Evolutionary conservation across 2,113 vertebrate species (phyloP).

Genomic region (Cygnus buccinator): DNA sequence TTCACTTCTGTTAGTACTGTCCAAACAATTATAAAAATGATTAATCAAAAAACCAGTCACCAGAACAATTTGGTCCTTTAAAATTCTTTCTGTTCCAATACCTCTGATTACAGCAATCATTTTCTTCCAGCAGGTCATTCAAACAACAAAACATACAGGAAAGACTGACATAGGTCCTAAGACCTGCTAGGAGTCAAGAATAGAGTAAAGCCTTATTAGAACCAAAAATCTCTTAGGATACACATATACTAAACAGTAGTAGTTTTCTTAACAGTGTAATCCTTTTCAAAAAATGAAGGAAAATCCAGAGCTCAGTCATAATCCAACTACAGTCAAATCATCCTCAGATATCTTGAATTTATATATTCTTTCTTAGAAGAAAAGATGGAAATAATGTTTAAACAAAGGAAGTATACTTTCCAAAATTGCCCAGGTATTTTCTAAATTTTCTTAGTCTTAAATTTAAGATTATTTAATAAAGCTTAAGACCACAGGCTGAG

Average conservation of each 20-base stretch:
- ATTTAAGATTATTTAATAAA: background rate
- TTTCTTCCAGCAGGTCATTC: conserved; percentile 9
- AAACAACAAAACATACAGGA: background rate
- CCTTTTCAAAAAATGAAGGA: background rate
- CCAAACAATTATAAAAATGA: conserved; percentile 64
- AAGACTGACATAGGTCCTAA: background rate
- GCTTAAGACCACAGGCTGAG: background rate
- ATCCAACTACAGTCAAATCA: background rate
- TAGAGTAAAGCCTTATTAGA: background rate
- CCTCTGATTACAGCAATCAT: conserved; percentile 21
- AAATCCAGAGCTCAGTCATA: background rate
- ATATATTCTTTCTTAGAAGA: background rate
- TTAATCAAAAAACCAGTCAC: conserved; percentile 63
- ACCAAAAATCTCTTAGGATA: background rate
- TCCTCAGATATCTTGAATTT: background rate
- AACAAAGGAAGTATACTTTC: background rate
- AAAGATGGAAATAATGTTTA: background rate
- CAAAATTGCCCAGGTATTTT: background rate
- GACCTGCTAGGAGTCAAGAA: background rate
- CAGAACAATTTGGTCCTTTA: conserved; percentile 24
- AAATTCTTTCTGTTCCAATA: conserved; percentile 2
- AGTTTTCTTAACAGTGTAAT: background rate
- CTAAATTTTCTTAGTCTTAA: background rate
- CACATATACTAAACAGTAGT: fast-evolving
- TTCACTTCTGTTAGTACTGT: conserved; percentile 40